Evolutionary conservation across 2,113 vertebrate genomes (phyloP), one percentile per base, ranked within the genome.

Genomic region (Mormyrus iriodes): DNA sequence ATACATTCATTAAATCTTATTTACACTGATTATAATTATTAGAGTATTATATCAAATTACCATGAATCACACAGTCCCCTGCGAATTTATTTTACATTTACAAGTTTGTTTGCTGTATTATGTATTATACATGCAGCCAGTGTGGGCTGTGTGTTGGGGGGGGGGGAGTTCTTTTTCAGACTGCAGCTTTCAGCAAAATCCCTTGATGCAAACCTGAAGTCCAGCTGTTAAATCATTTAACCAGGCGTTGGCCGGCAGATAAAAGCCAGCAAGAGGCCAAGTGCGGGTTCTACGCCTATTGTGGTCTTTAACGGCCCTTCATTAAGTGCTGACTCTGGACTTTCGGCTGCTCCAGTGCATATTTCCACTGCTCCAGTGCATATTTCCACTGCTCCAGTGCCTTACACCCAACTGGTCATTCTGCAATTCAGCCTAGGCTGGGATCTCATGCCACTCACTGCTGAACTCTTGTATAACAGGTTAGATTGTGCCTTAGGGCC

Each of bases 161-260:
- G 79, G 42, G 21, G 46, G 35, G 5, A 4, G 6, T 7, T 21
- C 27, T 86, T 52, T 42, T 86, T 27, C 49, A 52, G 13, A 53
- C 13, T 53, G 51, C 27, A 79, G 31, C 69, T 76, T 88, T n/a
- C 46, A 51, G n/a, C 65, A 52, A 24, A 79, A 51, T 79, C 17
- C n/a, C 88, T 35, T n/a, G 31, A 51, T 49, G 46, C 46, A 27
- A 5, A 79, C 13, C 69, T 42, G 52, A 44, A 61, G 52, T 87
- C 86, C 86, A 87, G 53, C 55, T 87, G 86, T 87, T 87, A 61
- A 87, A 87, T 87, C 53, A 44, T 87, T 87, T 58, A 65, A 42
- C 52, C 31, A 39, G 21, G 35, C 53, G 53, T 61, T 21, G 58
- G 55, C 31, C 24, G 55, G 35, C 53, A n/a, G 86, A 87, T 44